These are phyloP conservation scores for Hyles vespertilio DNA, from an alignment of 1,140 invertebrate genomes.

Conservation along the genomic window DNA sequence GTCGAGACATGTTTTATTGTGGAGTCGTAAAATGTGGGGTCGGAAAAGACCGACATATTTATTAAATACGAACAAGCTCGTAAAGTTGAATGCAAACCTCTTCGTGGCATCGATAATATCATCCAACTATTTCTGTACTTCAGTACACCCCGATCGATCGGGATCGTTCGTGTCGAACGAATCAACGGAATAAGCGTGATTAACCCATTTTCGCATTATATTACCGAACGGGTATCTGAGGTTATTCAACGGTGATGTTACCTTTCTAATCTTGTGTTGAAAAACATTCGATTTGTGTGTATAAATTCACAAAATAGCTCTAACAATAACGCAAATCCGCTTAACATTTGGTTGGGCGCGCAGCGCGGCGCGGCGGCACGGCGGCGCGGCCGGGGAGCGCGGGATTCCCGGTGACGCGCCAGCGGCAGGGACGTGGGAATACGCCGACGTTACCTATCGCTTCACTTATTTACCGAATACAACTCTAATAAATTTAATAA, in stretches of 20 bases:
- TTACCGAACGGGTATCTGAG: too few relatives aligned
- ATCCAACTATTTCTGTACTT: conserved; percentile 51
- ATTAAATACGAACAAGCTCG: conserved; percentile 72
- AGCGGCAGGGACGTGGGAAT: conserved; percentile 30
- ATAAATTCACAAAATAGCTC: conserved; percentile 40
- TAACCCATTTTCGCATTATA: background rate
- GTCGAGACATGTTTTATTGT: conserved; percentile 75
- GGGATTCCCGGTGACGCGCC: conserved; percentile 54
- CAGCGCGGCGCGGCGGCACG: conserved; percentile 1
- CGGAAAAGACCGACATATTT: conserved; percentile 73
- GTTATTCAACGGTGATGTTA: too few relatives aligned
- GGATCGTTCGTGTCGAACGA: background rate
- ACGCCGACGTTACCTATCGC: conserved; percentile 37
- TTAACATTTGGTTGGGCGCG: conserved; percentile 38
- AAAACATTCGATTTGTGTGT: conserved; percentile 28
- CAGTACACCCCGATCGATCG: conserved; percentile 14
- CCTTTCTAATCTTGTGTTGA: conserved; percentile 18
- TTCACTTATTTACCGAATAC: conserved; percentile 47
- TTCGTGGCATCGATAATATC: conserved; percentile 64
- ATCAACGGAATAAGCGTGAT: background rate
- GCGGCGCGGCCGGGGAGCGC: conserved; percentile 29
- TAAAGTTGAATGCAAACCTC: conserved; percentile 68
- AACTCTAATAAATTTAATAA: conserved; percentile 61
- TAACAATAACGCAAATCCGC: conserved; percentile 50
- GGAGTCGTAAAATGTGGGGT: conserved; percentile 70